Conservation (phyloP, 2,888 invertebrate genomes). For the Drosophila histrio region DNA sequence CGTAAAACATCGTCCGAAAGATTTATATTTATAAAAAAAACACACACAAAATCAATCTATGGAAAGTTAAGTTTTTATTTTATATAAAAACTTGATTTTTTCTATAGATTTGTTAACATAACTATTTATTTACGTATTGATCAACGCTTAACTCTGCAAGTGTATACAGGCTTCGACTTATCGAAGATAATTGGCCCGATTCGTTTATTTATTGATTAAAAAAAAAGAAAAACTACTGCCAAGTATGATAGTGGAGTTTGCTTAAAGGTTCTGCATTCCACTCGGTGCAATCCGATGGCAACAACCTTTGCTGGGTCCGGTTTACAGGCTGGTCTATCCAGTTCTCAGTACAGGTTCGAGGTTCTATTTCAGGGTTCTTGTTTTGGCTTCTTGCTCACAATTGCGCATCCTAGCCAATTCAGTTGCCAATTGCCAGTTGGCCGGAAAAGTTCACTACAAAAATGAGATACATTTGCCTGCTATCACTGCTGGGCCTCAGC, state of each 20-base stretch:
- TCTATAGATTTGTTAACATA: constrained; percentile 10
- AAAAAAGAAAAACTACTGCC: constrained; percentile 25
- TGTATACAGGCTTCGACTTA: constrained; percentile 45
- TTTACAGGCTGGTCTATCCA: constrained; percentile 51
- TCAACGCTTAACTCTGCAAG: constrained; percentile 33
- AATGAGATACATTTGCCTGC: constrained; percentile 46
- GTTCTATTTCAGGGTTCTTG: constrained; percentile 10
- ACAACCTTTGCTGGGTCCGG: constrained; percentile 55
- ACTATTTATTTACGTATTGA: not conserved
- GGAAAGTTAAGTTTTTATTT: constrained; percentile 42
- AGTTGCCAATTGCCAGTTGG: constrained; percentile 72
- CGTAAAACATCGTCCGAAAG: constrained; percentile 13
- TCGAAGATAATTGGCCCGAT: constrained; percentile 36
- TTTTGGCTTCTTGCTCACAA: constrained; percentile 18
- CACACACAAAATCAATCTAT: not conserved
- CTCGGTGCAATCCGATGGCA: constrained; percentile 33
- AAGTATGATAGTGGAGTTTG: constrained; percentile 6
- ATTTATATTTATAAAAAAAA: not conserved
- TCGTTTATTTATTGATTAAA: constrained; percentile 66
- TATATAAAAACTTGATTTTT: constrained; percentile 28
- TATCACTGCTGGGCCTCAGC: constrained; percentile 31
- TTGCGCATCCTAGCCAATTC: constrained; percentile 29
- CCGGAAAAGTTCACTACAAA: constrained; percentile 44
- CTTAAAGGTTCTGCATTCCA: constrained; percentile 31
- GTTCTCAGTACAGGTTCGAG: constrained; percentile 37